Percentiles rank a stretch among this genome's conserved stretches.
These are phyloP conservation scores for Lampris megalopsis DNA, from an alignment of 2,113 vertebrate genomes.

Conservation along the genomic window DNA sequence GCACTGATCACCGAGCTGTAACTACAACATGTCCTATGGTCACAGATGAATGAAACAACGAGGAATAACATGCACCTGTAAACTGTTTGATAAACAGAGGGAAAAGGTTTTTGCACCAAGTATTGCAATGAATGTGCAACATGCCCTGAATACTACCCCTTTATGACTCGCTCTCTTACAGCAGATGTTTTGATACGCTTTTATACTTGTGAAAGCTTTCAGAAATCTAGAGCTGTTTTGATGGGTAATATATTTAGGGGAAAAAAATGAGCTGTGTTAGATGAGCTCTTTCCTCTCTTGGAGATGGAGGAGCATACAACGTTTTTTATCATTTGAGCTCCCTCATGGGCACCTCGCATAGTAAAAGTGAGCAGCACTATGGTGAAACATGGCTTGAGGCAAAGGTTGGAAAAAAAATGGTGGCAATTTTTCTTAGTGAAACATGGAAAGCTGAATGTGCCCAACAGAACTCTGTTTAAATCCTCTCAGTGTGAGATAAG, in stretches of 20 bases:
- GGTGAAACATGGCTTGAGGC: conserved; percentile 65
- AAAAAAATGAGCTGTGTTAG: conserved; percentile 29
- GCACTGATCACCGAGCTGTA: conserved; percentile 50
- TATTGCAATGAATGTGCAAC: conserved; percentile 13
- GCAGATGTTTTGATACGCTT: conserved; percentile 18
- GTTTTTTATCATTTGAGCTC: conserved; percentile 64
- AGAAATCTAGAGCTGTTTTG: conserved; percentile 36
- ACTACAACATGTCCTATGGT: conserved; percentile 38
- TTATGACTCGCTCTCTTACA: conserved; percentile 25
- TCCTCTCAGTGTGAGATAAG: conserved; percentile 65
- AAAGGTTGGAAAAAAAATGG: conserved; percentile 60
- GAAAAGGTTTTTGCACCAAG: conserved; percentile 11
- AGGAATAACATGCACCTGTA: conserved; percentile 15
- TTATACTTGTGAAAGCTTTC: conserved; percentile 35
- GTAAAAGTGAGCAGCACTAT: conserved; percentile 51
- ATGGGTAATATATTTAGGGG: conserved; percentile 40
- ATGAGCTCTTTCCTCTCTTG: conserved; percentile 42
- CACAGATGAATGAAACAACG: conserved; percentile 22
- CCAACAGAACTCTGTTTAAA: conserved; percentile 73
- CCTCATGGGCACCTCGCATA: conserved; percentile 61
- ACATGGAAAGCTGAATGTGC: conserved; percentile 67
- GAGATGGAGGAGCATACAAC: conserved; percentile 49
- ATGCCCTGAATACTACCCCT: background rate
- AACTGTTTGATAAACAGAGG: conserved; percentile 29
- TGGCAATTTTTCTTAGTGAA: conserved; percentile 70